Percentiles rank a stretch among this genome's conserved stretches.
Conservation (phyloP, 2,113 vertebrate species). For the Coptodon rendalli region DNA sequence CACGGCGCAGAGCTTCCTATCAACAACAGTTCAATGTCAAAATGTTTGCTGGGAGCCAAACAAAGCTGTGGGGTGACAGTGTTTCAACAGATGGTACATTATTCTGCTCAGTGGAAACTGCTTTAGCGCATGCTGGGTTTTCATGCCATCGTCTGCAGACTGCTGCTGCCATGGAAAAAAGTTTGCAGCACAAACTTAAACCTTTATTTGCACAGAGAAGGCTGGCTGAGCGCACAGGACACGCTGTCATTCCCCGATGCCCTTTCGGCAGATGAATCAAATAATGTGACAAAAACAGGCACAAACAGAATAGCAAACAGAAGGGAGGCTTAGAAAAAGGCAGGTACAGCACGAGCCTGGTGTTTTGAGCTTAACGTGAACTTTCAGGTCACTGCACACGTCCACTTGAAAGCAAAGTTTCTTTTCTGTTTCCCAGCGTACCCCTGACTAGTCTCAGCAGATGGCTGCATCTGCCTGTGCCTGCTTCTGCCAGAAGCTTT, state of each 20-base stretch:
- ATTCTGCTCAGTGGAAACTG: conserved; percentile 21
- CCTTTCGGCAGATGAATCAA: background rate
- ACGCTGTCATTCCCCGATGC: background rate
- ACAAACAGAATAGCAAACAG: background rate
- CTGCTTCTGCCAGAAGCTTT: background rate
- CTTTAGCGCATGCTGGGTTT: conserved; percentile 20
- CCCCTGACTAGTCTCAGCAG: background rate
- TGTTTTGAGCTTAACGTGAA: background rate
- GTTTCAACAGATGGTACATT: conserved; percentile 55
- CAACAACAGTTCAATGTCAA: conserved; percentile 21
- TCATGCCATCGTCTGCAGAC: conserved; percentile 29
- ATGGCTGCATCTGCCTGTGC: background rate
- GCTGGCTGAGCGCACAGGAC: background rate
- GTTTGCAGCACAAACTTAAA: conserved; percentile 11
- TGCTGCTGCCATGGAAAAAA: conserved; percentile 2
- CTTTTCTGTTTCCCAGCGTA: background rate
- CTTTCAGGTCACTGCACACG: background rate
- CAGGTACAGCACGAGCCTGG: background rate
- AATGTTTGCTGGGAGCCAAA: conserved; percentile 30
- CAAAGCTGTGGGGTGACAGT: conserved; percentile 27
- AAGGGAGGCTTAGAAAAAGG: background rate
- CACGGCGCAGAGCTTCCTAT: background rate
- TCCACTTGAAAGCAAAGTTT: background rate
- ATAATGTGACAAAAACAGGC: background rate
- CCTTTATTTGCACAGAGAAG: background rate